Conservation (phyloP, 2,797 vertebrate species). For the Etheostoma nigrum region DNA sequence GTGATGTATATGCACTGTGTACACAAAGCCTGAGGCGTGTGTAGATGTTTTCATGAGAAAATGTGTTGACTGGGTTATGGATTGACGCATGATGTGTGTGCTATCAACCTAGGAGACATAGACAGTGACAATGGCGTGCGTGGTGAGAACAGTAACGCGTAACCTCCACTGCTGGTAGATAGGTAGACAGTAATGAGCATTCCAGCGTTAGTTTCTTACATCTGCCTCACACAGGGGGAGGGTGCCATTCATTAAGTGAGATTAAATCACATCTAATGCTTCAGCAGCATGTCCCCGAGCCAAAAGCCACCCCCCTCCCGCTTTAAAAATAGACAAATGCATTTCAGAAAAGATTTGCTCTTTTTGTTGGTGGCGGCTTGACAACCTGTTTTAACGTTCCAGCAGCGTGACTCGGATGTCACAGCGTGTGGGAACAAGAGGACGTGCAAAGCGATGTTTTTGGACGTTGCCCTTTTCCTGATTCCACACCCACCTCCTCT, state of each 20-base stretch:
- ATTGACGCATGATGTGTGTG: conserved; percentile 9
- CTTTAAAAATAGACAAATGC: conserved; percentile 80
- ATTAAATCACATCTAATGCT: conserved; percentile 82
- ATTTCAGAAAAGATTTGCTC: conserved; percentile 77
- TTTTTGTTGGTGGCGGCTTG: conserved; percentile 76
- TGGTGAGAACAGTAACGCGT: conserved; percentile 48
- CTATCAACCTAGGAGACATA: conserved; percentile 29
- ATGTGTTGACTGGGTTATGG: conserved; percentile 22
- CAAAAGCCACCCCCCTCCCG: conserved; percentile 34
- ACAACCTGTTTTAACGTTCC: conserved; percentile 76
- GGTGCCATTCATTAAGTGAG: conserved; percentile 78
- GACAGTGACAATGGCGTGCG: conserved; percentile 31
- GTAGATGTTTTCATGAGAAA: conserved; percentile 12
- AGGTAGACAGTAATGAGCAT: conserved; percentile 44
- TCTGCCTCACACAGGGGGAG: conserved; percentile 38
- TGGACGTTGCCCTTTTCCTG: conserved; percentile 86
- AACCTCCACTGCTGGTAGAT: conserved; percentile 69
- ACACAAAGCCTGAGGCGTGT: conserved; percentile 31
- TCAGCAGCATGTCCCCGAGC: conserved; percentile 72
- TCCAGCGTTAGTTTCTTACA: conserved; percentile 56
- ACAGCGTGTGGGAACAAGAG: conserved; percentile 61
- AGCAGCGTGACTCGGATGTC: conserved; percentile 68
- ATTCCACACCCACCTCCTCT: conserved; percentile 87
- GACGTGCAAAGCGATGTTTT: conserved; percentile 66
- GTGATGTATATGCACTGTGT: conserved; percentile 16